These are phyloP conservation scores for Drosophila pseudoobscura DNA, from an alignment of 1,140 invertebrate species.

Conservation along the genomic window DNA sequence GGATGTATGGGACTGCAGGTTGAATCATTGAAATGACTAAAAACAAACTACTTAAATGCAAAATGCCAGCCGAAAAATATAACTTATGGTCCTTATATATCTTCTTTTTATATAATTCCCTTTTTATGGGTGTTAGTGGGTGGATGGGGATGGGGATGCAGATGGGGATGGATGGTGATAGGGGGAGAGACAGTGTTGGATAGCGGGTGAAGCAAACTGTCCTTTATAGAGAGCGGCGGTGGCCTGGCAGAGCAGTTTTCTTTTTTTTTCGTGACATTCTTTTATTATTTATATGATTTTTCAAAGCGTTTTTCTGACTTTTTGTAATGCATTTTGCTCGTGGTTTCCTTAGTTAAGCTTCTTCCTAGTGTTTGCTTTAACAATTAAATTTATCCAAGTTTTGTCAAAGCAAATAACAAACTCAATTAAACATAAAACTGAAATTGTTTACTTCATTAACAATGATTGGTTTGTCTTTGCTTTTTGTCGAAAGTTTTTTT, in stretches of 20 bases:
- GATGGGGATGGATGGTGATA: conserved; percentile 1
- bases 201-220: conserved; percentile 34
- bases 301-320: no score
- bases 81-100: conserved; percentile 14
- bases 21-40: conserved; percentile 15
- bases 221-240: conserved; percentile 31
- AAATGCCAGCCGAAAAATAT: conserved; percentile 38
- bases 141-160: conserved; percentile 9
- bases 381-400: conserved; percentile 18
- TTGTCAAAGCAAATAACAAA: not conserved
- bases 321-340: no score
- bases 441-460: conserved; percentile 9
- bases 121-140: conserved; percentile 7
- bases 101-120: conserved; percentile 24
- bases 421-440: conserved; percentile 8
- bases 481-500: conserved; percentile 7
- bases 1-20: not conserved
- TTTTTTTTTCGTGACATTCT: not conserved
- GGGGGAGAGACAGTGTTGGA: conserved; percentile 1
- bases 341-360: no score
- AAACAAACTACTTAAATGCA: conserved; percentile 36
- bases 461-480: no score
- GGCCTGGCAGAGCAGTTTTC: conserved; percentile 30
- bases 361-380: conserved; percentile 3
- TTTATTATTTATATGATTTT: no score